These are phyloP conservation scores for Pteronura brasiliensis DNA, from an alignment of 2,113 vertebrate genomes.

Conservation along the genomic window DNA sequence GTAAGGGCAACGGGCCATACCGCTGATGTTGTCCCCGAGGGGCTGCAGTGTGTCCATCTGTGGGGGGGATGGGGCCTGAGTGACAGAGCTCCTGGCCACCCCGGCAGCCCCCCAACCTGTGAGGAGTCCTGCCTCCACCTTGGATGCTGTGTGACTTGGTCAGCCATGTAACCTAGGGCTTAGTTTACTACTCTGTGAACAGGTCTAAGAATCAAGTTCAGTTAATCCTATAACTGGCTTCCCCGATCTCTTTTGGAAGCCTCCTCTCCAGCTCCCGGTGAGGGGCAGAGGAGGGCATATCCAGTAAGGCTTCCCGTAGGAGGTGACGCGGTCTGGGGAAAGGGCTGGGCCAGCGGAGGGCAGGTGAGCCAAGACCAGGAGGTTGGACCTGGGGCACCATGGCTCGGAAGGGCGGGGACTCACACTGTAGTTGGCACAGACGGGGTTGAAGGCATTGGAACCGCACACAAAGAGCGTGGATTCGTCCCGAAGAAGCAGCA, in stretches of 20 bases:
- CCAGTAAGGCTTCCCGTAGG: not conserved
- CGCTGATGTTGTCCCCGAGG: slow-evolving; percentile 91
- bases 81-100: not conserved
- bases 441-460: slow-evolving; percentile 96
- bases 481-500: slow-evolving; percentile 89
- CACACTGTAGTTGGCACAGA: slow-evolving; percentile 97
- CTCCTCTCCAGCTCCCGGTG: not conserved
- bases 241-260: not conserved
- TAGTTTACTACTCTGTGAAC: not conserved
- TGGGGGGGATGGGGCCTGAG: fast-evolving
- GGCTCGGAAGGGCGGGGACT: slow-evolving; percentile 74
- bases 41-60: slow-evolving; percentile 95
- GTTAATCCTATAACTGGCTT: not conserved
- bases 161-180: not conserved
- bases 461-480: slow-evolving; percentile 93
- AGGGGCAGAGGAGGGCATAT: not conserved
- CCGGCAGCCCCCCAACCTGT: not conserved
- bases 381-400: not conserved
- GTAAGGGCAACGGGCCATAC: slow-evolving; percentile 97
- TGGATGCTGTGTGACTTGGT: not conserved
- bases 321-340: not conserved
- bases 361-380: not conserved
- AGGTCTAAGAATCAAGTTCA: not conserved
- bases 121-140: not conserved
- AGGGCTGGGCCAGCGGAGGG: not conserved